These are phyloP conservation scores for Sitta europaea DNA, from an alignment of 2,113 vertebrate genomes.

Conservation along the genomic window DNA sequence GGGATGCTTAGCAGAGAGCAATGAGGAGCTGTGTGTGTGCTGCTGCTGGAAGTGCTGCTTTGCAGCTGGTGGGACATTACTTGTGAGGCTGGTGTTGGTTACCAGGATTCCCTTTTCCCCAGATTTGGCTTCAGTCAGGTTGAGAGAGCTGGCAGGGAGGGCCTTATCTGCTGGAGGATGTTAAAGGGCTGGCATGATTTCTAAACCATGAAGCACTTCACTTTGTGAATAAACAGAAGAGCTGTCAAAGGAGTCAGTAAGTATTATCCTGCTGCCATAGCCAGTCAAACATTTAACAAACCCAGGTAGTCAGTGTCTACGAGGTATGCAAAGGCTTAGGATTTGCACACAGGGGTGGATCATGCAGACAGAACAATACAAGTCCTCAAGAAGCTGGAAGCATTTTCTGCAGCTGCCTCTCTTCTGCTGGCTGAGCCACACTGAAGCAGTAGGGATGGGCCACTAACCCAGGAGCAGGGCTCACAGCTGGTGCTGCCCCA, in stretches of 20 bases:
- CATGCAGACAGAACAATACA: not conserved
- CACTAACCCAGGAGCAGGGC: not conserved
- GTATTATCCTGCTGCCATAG: not conserved
- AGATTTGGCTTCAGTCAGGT: not conserved
- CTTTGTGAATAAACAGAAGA: not conserved
- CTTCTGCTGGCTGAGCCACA: not conserved
- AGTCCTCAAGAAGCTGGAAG: not conserved
- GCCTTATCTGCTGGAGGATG: not conserved
- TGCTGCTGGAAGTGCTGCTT: not conserved
- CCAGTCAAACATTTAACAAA: not conserved
- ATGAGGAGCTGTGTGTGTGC: not conserved
- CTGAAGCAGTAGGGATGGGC: not conserved
- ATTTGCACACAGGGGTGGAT: not conserved
- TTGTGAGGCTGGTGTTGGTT: not conserved
- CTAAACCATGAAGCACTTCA: not conserved
- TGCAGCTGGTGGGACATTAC: not conserved
- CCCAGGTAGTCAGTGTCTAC: fast-evolving
- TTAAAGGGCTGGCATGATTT: not conserved
- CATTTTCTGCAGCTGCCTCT: not conserved
- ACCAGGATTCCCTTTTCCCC: not conserved
- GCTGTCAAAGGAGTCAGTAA: not conserved
- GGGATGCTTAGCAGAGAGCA: not conserved
- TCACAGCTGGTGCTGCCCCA: not conserved
- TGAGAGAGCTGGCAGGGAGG: not conserved
- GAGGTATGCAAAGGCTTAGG: not conserved